Percentiles rank a stretch among this genome's conserved stretches.
Conservation (phyloP, 2,888 invertebrate genomes). For the Mythimna lalbum region DNA sequence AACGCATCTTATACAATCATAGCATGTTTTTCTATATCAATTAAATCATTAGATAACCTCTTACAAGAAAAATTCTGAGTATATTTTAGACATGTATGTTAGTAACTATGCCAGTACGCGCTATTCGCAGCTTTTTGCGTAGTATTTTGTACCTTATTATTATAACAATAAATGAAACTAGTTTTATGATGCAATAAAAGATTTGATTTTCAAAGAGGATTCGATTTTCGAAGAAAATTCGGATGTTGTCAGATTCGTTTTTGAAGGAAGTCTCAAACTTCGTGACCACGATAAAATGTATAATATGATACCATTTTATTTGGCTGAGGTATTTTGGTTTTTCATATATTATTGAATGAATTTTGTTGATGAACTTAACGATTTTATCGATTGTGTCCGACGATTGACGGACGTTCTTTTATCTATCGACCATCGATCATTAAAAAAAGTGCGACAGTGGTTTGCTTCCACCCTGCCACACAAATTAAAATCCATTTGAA, state of each 20-base stretch:
- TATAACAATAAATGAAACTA: conserved; percentile 21
- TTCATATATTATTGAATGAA: neutral
- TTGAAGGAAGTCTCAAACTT: too few relatives aligned
- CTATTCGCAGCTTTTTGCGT: conserved; percentile 9
- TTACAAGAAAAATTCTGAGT: neutral
- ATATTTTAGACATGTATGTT: neutral
- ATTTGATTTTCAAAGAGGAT: neutral
- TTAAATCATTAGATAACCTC: neutral
- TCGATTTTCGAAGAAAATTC: too few relatives aligned
- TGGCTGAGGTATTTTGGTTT: too few relatives aligned
- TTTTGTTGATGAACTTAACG: neutral
- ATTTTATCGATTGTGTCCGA: neutral
- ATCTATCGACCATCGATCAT: too few relatives aligned
- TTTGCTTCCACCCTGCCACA: too few relatives aligned
- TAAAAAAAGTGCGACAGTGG: too few relatives aligned
- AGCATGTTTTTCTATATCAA: neutral
- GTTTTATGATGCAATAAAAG: neutral
- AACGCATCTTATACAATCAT: too few relatives aligned
- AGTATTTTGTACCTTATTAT: too few relatives aligned
- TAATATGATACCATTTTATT: too few relatives aligned
- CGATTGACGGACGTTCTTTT: neutral
- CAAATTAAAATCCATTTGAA: too few relatives aligned
- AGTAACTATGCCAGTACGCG: neutral
- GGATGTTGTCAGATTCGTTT: too few relatives aligned
- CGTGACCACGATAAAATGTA: too few relatives aligned